phyloP scores from a whole-genome alignment of 2,113 vertebrate species.

The Pelodiscus sinensis region DNA sequence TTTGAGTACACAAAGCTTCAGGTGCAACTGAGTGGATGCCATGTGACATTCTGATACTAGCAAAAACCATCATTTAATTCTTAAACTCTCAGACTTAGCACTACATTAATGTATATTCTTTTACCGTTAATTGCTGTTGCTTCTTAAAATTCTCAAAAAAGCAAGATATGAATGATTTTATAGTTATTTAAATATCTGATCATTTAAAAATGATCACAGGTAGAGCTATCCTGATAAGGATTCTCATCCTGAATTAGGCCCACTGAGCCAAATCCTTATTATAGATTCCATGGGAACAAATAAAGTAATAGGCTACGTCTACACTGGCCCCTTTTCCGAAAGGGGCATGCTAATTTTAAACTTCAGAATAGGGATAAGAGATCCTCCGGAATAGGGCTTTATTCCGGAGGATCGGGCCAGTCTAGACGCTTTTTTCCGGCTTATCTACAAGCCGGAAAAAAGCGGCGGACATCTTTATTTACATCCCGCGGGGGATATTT shows the following conservation, averaged over 20 bases:
- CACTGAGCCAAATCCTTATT: background rate
- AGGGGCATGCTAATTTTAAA: no score
- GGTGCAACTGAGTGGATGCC: conserved; percentile 54
- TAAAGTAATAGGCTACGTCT: background rate
- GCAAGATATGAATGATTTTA: background rate
- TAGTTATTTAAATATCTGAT: background rate
- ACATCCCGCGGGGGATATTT: no score
- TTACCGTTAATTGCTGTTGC: conserved; percentile 14
- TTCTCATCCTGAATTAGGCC: background rate
- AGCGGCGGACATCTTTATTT: no score
- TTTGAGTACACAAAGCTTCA: conserved; percentile 47
- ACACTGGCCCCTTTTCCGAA: no score
- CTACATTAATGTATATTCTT: background rate
- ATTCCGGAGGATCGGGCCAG: no score
- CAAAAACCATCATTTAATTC: conserved; percentile 54
- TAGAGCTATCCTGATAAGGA: background rate
- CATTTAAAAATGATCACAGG: background rate
- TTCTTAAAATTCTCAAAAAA: background rate
- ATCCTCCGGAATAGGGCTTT: no score
- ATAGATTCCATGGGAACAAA: background rate
- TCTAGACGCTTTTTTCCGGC: no score
- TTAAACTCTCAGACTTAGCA: conserved; percentile 51
- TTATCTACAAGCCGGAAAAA: no score
- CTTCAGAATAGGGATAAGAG: no score
- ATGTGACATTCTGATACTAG: conserved; percentile 54